Evolutionary conservation across 2,797 vertebrate species (phyloP).

Genomic region (Cyclopterus lumpus): DNA sequence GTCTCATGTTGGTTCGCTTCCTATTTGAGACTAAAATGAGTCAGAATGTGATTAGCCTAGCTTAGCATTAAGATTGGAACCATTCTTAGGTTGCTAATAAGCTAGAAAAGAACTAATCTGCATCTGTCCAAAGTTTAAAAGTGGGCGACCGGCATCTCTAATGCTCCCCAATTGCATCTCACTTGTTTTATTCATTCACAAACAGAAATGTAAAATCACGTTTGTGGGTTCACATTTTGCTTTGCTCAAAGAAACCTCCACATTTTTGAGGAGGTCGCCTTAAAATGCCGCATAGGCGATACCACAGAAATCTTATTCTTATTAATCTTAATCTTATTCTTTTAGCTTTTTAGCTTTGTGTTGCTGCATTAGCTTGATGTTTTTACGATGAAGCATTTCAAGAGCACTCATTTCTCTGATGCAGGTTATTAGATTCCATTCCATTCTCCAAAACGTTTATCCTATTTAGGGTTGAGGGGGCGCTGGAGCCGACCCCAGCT

Average conservation of each 20-base stretch:
- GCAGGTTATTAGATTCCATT: not conserved
- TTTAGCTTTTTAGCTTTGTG: no score
- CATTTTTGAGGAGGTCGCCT: no score
- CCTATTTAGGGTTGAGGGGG: no score
- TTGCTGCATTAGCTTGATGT: no score
- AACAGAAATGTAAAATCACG: not conserved
- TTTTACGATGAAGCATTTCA: not conserved
- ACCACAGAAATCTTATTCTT: no score
- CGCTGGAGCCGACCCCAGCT: no score
- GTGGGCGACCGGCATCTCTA: not conserved
- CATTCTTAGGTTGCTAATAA: not conserved
- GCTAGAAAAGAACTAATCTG: not conserved
- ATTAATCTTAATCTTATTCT: no score
- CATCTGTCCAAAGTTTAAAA: not conserved
- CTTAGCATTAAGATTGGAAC: not conserved
- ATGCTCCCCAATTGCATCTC: not conserved
- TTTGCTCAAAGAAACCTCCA: no score
- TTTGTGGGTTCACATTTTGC: no score
- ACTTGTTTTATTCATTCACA: not conserved
- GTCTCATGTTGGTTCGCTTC: not conserved
- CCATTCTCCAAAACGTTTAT: no score
- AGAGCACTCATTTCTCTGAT: not conserved
- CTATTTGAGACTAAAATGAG: not conserved
- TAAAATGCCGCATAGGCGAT: no score
- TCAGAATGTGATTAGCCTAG: not conserved